Conservation (phyloP, 2,888 invertebrate species). For the Ophion costatus region DNA sequence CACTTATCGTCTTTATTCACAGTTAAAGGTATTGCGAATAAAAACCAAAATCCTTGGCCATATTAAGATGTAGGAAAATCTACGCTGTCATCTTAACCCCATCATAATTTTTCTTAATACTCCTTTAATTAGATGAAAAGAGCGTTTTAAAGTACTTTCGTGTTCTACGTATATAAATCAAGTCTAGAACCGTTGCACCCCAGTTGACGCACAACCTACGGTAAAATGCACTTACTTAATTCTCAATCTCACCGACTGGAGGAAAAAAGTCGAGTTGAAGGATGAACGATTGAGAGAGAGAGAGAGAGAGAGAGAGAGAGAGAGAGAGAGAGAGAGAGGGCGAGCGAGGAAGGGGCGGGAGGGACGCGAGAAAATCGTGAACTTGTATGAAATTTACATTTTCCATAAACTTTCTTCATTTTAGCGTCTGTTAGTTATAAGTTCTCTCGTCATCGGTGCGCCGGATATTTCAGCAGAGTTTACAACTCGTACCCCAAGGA, state of each 20-base stretch:
- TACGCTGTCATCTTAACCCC: too few species aligned
- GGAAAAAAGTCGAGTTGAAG: background rate
- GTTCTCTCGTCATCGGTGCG: constrained; percentile 36
- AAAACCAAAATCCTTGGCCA: too few species aligned
- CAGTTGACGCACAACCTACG: background rate
- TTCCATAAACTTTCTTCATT: constrained; percentile 55
- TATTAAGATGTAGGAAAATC: too few species aligned
- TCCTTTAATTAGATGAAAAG: background rate
- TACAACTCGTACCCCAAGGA: constrained; percentile 62
- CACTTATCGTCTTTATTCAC: too few species aligned
- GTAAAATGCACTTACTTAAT: constrained; percentile 20
- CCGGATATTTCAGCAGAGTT: constrained; percentile 20
- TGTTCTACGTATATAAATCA: constrained; percentile 7
- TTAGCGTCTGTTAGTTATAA: constrained; percentile 37
- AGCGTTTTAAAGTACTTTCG: background rate
- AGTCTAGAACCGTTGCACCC: constrained; percentile 1
- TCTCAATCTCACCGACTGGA: background rate
- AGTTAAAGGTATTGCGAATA: too few species aligned
- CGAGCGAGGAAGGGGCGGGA: background rate
- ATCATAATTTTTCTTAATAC: background rate
- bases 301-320: background rate
- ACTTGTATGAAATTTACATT: constrained; percentile 45
- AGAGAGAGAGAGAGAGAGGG: background rate
- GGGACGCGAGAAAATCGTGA: background rate
- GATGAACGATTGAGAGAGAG: background rate